Percentiles rank a stretch among this genome's conserved stretches.
Evolutionary conservation across 2,113 vertebrate genomes (phyloP).

Genomic region (Phoenicopterus ruber): DNA sequence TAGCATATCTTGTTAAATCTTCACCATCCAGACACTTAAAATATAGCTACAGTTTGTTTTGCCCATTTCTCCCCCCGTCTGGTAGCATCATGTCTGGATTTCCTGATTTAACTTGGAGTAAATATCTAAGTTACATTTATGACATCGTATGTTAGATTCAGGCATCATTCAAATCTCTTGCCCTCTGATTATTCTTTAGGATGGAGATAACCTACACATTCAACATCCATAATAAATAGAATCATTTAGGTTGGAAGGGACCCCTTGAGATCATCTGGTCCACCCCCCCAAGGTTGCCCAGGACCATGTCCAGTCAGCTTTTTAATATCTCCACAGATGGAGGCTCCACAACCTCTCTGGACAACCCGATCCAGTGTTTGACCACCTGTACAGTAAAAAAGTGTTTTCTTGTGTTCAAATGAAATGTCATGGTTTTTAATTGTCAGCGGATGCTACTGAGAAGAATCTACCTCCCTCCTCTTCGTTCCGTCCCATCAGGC

Average conservation of each 20-base stretch:
- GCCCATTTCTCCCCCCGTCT: rapidly evolving
- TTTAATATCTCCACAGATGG: not conserved
- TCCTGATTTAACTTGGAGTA: not conserved
- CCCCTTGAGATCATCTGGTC: not conserved
- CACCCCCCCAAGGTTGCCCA: not conserved
- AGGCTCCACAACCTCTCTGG: not conserved
- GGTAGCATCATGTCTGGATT: not conserved
- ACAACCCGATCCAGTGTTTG: not conserved
- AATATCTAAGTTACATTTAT: not conserved
- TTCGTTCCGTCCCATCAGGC: not conserved
- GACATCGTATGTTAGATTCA: not conserved
- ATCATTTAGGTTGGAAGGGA: not conserved
- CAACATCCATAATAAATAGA: not conserved
- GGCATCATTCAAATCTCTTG: not conserved
- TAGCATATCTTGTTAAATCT: not conserved
- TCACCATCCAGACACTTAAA: not conserved
- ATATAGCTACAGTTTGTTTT: not conserved
- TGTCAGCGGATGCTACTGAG: not conserved
- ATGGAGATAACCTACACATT: not conserved
- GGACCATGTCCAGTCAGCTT: not conserved
- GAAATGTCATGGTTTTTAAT: not conserved
- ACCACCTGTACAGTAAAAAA: not conserved
- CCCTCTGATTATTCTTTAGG: not conserved
- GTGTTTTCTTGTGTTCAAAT: not conserved
- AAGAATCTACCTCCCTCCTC: not conserved